These are phyloP conservation scores for Misgurnus anguillicaudatus DNA, from an alignment of 2,113 vertebrate species.

Conservation along the genomic window DNA sequence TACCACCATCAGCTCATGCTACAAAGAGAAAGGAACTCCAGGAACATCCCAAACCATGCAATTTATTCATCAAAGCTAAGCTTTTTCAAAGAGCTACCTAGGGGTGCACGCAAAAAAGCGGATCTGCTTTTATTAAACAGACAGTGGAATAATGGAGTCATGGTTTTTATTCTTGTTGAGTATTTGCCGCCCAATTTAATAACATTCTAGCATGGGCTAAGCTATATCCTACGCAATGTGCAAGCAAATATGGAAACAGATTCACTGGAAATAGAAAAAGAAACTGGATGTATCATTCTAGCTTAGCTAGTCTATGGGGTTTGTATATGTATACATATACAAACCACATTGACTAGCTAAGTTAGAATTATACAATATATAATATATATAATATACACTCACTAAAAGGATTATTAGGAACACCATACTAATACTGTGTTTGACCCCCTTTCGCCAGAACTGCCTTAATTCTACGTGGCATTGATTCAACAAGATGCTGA, in stretches of 20 bases:
- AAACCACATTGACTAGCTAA: too few relatives aligned
- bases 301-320: neutral
- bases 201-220: constrained; percentile 17
- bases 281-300: neutral
- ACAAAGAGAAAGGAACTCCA: neutral
- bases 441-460: too few relatives aligned
- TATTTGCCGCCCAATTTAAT: constrained; percentile 30
- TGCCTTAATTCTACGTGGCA: too few relatives aligned
- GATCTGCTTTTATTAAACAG: constrained; percentile 50
- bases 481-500: too few relatives aligned
- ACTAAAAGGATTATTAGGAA: too few relatives aligned
- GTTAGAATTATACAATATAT: too few relatives aligned
- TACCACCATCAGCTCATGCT: neutral
- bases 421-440: too few relatives aligned
- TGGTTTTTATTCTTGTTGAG: constrained; percentile 18
- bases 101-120: constrained; percentile 30
- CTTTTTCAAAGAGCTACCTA: constrained; percentile 28
- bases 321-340: too few relatives aligned
- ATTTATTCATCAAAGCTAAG: constrained; percentile 49
- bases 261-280: neutral
- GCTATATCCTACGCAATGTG: constrained; percentile 21
- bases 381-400: too few relatives aligned
- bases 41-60: constrained; percentile 34
- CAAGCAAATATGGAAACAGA: constrained; percentile 33
- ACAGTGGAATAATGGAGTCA: constrained; percentile 38